These are phyloP conservation scores for Diabrotica balteata DNA, from an alignment of 2,888 invertebrate species.

Conservation along the genomic window DNA sequence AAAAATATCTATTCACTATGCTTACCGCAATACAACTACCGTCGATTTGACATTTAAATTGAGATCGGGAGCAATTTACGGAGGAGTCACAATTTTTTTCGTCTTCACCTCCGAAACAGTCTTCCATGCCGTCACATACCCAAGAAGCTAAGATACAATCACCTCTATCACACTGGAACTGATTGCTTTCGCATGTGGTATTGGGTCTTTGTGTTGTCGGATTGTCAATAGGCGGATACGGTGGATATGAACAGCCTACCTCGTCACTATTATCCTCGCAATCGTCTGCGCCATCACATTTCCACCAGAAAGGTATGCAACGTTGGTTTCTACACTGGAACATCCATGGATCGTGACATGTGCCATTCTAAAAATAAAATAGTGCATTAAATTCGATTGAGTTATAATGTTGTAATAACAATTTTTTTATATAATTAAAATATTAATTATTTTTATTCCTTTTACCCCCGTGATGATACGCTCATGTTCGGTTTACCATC, in stretches of 20 bases:
- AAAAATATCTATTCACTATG: neutral
- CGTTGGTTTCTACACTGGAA: conserved; percentile 74
- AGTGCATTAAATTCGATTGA: no score
- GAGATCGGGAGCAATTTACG: conserved; percentile 56
- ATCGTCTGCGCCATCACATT: conserved; percentile 79
- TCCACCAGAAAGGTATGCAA: conserved; percentile 82
- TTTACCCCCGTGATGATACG: no score
- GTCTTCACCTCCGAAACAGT: conserved; percentile 70
- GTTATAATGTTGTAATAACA: no score
- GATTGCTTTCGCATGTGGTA: conserved; percentile 63
- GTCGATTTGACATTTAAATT: conserved; percentile 69
- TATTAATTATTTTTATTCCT: no score
- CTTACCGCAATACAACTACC: conserved; percentile 67
- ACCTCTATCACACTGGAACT: conserved; percentile 66
- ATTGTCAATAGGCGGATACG: conserved; percentile 22
- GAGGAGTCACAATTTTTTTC: conserved; percentile 60
- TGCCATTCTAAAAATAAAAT: conserved; percentile 48
- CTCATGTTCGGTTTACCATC: no score
- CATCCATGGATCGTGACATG: conserved; percentile 76
- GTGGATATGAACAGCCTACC: conserved; percentile 57
- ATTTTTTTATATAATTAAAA: no score
- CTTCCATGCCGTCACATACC: conserved; percentile 69
- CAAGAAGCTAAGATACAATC: conserved; percentile 68
- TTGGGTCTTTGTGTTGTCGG: conserved; percentile 12
- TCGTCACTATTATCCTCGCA: conserved; percentile 82